Evolutionary conservation across 2,113 vertebrate species (phyloP), one percentile per base, ranked within the genome.

Genomic region (Cervus canadensis): DNA sequence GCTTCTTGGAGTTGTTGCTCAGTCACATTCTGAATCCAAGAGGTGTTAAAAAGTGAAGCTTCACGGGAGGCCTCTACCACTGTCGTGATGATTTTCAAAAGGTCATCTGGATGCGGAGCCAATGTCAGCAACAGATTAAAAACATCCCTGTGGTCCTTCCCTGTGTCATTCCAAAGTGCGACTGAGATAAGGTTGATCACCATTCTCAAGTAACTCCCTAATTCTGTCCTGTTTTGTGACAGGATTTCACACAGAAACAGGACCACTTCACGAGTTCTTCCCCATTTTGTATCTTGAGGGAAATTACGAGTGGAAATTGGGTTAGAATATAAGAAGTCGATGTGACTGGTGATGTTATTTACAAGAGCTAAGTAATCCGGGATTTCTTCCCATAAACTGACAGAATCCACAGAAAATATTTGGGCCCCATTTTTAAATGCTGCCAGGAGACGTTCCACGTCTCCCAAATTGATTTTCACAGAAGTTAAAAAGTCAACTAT

Each of bases 401-500:
- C 4, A 87, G 94, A 76, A 82, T 89, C 85, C 43, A 33, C 4
- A 54, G 95, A 50, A 64, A 96, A 93, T 25, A 78, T 30, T 9
- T 50, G 62, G 45, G 64, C 64, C 19, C n/a, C 26, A 2, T 74
- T 91, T n/a, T 40, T 91, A 82, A 96, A 14, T 60, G 57, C 36
- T 52, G 26, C 67, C 71, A 52, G 6, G 16, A 97, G 50, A 86
- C 9, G 86, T 11, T 93, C 86, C 57, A 96, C 4, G 6, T 76
- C 82, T 64, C n/a, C 48, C 62, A 87, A 96, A 43, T 33, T 36
- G 26, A 94, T 89, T 71, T 91, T 89, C 64, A 43, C 10, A 60
- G 74, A 97, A 79, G 74, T 96, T 87, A 98, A 81, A 96, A 92
- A 96, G 40, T 91, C 30, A 57, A 36, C 67, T 11, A 96, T 84